phyloP scores from a whole-genome alignment of 2,888 invertebrate species.

The Stomorhina lunata region DNA sequence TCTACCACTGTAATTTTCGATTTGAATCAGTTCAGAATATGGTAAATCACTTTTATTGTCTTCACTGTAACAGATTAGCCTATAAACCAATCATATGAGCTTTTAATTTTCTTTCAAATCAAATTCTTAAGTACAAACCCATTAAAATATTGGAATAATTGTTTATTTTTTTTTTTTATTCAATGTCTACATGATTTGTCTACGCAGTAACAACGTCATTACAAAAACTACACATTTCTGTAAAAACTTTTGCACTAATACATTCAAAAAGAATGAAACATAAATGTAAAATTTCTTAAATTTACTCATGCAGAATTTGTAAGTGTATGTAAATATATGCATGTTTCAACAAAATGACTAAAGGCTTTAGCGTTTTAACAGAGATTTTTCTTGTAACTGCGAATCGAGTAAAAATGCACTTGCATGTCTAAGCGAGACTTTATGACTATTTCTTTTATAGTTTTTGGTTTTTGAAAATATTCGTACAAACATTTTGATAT shows the following conservation, averaged over 20 bases:
- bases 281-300: not conserved
- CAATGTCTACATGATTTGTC: conserved; percentile 61
- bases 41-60: not conserved
- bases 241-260: not conserved
- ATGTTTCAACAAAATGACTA: conserved; percentile 58
- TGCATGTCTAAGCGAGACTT: conserved; percentile 65
- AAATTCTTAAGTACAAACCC: conserved; percentile 8
- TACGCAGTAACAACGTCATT: conserved; percentile 59
- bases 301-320: conserved; percentile 5
- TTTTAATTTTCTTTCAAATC: not conserved
- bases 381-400: conserved; percentile 51
- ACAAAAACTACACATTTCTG: conserved; percentile 26
- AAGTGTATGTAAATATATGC: conserved; percentile 55
- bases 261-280: not conserved
- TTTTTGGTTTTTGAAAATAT: conserved; percentile 49
- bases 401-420: conserved; percentile 55
- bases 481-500: conserved; percentile 44
- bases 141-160: conserved; percentile 29
- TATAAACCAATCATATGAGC: not conserved
- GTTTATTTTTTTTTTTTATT: not conserved
- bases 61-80: not conserved
- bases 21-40: too few relatives aligned
- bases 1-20: too few relatives aligned
- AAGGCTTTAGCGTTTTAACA: conserved; percentile 54
- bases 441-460: conserved; percentile 53